phyloP scores from a whole-genome alignment of 2,888 invertebrate species.

The Melinaea menophilus region DNA sequence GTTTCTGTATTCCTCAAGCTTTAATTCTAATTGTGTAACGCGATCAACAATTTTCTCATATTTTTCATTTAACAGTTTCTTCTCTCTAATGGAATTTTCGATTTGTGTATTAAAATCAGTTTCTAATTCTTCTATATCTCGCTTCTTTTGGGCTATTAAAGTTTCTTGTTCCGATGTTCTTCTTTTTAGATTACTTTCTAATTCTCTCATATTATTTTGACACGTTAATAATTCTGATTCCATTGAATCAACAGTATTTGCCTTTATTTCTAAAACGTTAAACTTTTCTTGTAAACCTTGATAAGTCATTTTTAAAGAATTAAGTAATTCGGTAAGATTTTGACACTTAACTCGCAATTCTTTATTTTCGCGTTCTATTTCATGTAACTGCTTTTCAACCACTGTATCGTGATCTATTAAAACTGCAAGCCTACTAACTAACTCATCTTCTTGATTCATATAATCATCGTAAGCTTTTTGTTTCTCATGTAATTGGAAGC shows the following conservation, averaged over 20 bases:
- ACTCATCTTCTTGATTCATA: slow-evolving; percentile 79
- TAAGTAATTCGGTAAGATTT: slow-evolving; percentile 72
- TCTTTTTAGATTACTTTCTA: slow-evolving; percentile 66
- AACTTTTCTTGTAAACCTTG: slow-evolving; percentile 65
- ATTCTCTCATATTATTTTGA: slow-evolving; percentile 56
- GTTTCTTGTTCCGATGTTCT: slow-evolving; percentile 56
- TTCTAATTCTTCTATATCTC: slow-evolving; percentile 67
- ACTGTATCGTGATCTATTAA: slow-evolving; percentile 81
- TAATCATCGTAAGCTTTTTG: slow-evolving; percentile 79
- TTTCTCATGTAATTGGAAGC: slow-evolving; percentile 78
- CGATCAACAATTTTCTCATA: slow-evolving; percentile 72
- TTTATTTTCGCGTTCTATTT: slow-evolving; percentile 76
- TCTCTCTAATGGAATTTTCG: slow-evolving; percentile 67
- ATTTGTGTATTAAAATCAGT: slow-evolving; percentile 67
- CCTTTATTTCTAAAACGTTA: slow-evolving; percentile 54
- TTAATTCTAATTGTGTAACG: slow-evolving; percentile 54
- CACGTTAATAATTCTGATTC: slow-evolving; percentile 54
- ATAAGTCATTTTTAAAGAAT: slow-evolving; percentile 63
- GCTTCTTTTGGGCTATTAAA: slow-evolving; percentile 63
- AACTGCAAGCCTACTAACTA: slow-evolving; percentile 79
- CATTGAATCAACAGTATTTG: slow-evolving; percentile 49
- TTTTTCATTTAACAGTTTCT: slow-evolving; percentile 68
- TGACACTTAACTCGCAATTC: slow-evolving; percentile 76
- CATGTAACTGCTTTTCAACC: slow-evolving; percentile 80
- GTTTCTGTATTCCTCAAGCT: slow-evolving; percentile 56